Evolutionary conservation across 2,888 invertebrate genomes (phyloP).

Genomic region (Trichacis sp.): DNA sequence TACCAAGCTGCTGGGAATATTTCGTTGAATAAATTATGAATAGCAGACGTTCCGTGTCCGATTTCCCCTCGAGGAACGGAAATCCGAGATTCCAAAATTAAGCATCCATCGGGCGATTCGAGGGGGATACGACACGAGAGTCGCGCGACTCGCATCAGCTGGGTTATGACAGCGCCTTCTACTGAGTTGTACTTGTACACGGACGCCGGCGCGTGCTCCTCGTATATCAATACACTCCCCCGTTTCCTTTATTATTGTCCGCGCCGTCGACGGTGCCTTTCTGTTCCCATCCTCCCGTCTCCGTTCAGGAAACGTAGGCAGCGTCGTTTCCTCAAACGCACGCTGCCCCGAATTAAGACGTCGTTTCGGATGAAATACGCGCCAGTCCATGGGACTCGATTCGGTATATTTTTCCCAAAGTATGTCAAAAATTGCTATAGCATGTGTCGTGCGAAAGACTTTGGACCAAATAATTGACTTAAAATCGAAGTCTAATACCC

Average conservation of each 20-base stretch:
- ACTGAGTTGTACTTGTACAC: no score
- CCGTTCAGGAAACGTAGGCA: slow-evolving; percentile 61
- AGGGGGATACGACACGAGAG: slow-evolving; percentile 33
- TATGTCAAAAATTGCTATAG: no score
- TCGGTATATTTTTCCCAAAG: no score
- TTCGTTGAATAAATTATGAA: neutral
- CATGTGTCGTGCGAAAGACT: no score
- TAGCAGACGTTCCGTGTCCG: neutral
- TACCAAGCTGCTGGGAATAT: neutral
- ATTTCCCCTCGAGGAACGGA: slow-evolving; percentile 14
- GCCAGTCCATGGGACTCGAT: no score
- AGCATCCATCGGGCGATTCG: slow-evolving; percentile 42
- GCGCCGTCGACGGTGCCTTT: slow-evolving; percentile 38
- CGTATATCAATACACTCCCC: slow-evolving; percentile 58
- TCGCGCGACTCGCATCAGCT: slow-evolving; percentile 40
- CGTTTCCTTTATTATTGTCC: slow-evolving; percentile 46
- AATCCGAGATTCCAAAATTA: slow-evolving; percentile 42
- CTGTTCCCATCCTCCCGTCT: slow-evolving; percentile 51
- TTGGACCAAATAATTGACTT: no score
- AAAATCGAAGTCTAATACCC: no score
- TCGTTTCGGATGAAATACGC: no score
- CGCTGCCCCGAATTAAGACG: slow-evolving; percentile 34
- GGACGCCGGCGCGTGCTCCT: slow-evolving; percentile 55
- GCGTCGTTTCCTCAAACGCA: slow-evolving; percentile 54
- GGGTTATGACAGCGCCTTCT: slow-evolving; percentile 43